Base-by-base conservation (phyloP, 2,113 vertebrate species). In the Macroglossus sobrinus region DNA sequence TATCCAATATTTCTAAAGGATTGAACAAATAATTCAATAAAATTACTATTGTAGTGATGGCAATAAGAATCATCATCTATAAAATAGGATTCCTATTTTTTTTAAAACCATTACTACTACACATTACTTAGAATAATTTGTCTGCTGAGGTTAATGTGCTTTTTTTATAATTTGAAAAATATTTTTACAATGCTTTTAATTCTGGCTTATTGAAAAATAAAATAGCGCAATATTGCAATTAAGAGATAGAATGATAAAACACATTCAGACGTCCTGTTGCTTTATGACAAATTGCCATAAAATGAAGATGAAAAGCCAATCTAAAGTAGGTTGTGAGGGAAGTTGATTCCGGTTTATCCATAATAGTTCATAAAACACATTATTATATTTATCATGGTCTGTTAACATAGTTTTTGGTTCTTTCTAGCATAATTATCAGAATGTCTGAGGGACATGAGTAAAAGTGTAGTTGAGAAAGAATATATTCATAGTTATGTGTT, bases 201-300 rank as follows among this genome's bases (percentile, higher is more conserved):
- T 87, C 64, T 68, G 21, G 3, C 22, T 95, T 82, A 86, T 43
- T 94, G 80, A 87, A 93, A 95, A 81, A 55, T 61, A 82, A 33
- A 88, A 93, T 63, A 68, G 16, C 1, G 72, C 16, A 81, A 53
- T 40, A 10, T 72, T 97, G 78, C 26, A 76, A 76, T 84, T 79
- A 89, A 55, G 35, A 64, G 40, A 40, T 11, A 86, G 28, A 7
- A 84, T 86, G 33, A 43, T 81, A 92, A 96, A 88, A 78, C 45
- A 22, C 7, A 90, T 12, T 45, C 16, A 74, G 7, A 30, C 7
- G 74, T n/a, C n/a, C 21, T 72, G 24, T 69, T 57, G 16, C 45
- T 74, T 97, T 84, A 71, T 68, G 82, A 66, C 18, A 89, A 47
- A 63, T 66, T 93, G 18, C 33, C 45, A 90, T 21, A 82, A 84